Evolutionary conservation across 2,888 invertebrate species (phyloP), one percentile per base, ranked within the genome.

Genomic region (Salticus scenicus): DNA sequence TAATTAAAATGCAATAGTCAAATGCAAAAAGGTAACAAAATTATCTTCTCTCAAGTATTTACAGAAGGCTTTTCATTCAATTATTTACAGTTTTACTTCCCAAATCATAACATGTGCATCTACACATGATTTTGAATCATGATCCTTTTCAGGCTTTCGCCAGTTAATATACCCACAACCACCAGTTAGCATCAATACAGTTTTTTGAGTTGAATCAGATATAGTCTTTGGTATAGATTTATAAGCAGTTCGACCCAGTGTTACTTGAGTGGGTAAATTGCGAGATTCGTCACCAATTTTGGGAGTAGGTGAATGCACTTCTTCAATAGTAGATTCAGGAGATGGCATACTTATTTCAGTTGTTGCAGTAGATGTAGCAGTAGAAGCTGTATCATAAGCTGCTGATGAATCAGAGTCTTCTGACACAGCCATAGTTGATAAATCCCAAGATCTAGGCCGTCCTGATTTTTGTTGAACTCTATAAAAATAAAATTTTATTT

Each of bases 61-160:
- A 72, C 71, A 72, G 24, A 72, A 51, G 33, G 33, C 33, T 24
- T 37, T 69, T 57, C 57, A 57, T 24, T 20, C 4, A 63, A 47
- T 47, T 78, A 73, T 73, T 78, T 73, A 88, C 66, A 89, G 33
- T 80, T 95, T 95, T 92, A 95, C 94, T 91, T 97, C 97, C 97
- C 97, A 97, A 71, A 97, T 94, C 88, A 97, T 95, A 90, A 97
- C 94, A 92, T 97, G 96, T 20, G 97, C 96, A 93, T 96, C 96
- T 90, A 88, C 76, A 69, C 70, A 77, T 78, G 31, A 93, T 92
- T 51, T 91, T 88, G 90, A 90, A 75, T 90, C 92, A 57, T 77
- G 47, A 69, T 88, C 88, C 90, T 94, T 94, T 90, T 94, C 94
- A 24, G 94, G 94, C 90, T 95, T 95, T 79, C 96, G 93, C 94